Evolutionary conservation across 1,140 invertebrate genomes (phyloP), one percentile per base, ranked within the genome.

Genomic region (Drosophila bocki): DNA sequence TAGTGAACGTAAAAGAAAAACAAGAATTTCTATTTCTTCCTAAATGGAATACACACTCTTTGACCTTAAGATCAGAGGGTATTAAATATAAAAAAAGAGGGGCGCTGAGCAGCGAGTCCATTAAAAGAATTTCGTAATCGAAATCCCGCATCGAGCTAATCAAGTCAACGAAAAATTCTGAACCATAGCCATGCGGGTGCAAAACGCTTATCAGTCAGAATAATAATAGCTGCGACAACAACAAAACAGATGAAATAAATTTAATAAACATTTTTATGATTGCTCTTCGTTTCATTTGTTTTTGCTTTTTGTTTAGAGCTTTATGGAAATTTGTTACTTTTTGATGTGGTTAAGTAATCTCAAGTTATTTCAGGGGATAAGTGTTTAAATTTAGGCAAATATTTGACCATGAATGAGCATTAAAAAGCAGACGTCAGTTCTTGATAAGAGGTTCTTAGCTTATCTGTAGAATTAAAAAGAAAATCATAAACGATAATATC

Each of bases 111-210:
- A 58, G 35, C 22, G 37, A 67, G 75, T 78, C 75, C 63, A 78
- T 77, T 78, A 78, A 77, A 77, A 77, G 75, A 77, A 78, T 78
- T 78, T 78, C 74, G 63, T 78, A 78, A 77, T 77, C 69, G 53
- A 71, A 71, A 72, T 71, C 69, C 62, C 75, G 62, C 75, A 77
- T 60, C 56, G 63, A 57, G 74, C 74, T 76, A 77, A 78, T 78
- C 75, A 78, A 78, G 63, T 56, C 26, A 59, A 56, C 56, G 56
- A 35, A 71, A 77, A 56, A 58, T 56, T 53, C 54, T 45, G 48
- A 53, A 56, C 32, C 41, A 77, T 39, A 65, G 35, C 50, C 51
- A 76, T 76, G 74, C 74, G 75, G 75, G 74, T 69, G 56, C 75
- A 78, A 53, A 77, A 77, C 56, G 63, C 74, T 78, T 78, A 78